Conservation (phyloP, 2,797 vertebrate genomes). For the Hylomyscus alleni region DNA sequence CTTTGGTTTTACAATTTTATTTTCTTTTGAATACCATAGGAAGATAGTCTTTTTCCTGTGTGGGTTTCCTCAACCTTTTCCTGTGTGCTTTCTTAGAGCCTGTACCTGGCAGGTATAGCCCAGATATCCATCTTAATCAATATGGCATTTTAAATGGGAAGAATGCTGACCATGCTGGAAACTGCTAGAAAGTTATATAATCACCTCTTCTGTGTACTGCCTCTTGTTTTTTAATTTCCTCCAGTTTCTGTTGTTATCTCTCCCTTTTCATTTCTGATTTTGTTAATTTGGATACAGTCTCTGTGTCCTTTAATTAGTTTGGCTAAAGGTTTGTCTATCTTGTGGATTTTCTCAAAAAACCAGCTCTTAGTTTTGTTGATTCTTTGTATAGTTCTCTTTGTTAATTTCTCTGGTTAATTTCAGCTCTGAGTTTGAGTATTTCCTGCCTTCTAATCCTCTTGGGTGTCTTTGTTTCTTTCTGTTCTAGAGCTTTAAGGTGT, state of each 20-base stretch:
- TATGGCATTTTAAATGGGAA: neutral
- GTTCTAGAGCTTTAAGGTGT: neutral
- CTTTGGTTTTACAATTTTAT: slow-evolving; percentile 10
- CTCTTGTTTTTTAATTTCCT: neutral
- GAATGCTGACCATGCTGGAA: neutral
- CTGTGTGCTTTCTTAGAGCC: neutral
- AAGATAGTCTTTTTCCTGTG: neutral
- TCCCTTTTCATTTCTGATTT: neutral
- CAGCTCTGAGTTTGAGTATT: neutral
- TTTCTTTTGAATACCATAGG: neutral
- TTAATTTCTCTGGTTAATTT: neutral
- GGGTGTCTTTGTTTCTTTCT: neutral
- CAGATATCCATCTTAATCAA: neutral
- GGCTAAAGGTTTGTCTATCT: neutral
- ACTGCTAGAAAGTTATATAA: neutral
- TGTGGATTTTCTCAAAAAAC: neutral
- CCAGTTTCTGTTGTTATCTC: neutral
- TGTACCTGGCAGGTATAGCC: neutral
- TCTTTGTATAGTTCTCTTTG: neutral
- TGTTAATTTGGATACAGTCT: neutral
- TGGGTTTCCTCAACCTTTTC: neutral
- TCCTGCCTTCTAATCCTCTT: neutral
- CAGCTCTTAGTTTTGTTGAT: neutral
- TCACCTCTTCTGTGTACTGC: no score
- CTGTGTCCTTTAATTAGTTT: neutral